Base-by-base conservation (phyloP, 2,888 invertebrate species). In the Melieria crassipennis region DNA sequence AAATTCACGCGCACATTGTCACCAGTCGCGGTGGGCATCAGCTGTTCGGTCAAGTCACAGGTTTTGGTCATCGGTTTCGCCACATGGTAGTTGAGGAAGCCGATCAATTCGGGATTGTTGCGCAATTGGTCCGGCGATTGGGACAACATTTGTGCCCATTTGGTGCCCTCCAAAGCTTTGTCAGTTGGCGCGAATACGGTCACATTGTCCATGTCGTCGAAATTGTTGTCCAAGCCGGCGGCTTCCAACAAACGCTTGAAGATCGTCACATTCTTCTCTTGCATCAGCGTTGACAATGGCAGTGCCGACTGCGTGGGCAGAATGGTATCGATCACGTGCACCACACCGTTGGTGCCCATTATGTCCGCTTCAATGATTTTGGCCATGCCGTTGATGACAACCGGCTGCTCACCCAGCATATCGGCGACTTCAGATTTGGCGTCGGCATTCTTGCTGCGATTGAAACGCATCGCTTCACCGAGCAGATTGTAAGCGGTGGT, bases 271-370 rank as follows among this genome's bases (percentile, higher is more conserved):
- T 91, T 91, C 75, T 90, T 89, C 70, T 89, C 88, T 69, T 89
- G 86, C 76, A 92, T 87, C 5, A 91, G 87, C 16, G 84, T 81
- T 45, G 84, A 83, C 61, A 87, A 79, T 4, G 87, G 86, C 63
- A 86, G 73, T 0, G 86, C 86, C 42, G 90, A 89, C 74, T 91
- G 89, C 0, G 92, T 92, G 67, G 92, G 88, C 60, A 93, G 82
- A 45, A 93, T 89, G 4, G 89, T 88, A 78, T 93, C 92, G 75
- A 93, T 89, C 46, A 91, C 87, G 82, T 93, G 92, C 46, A 93
- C 81, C 3, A 93, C 92, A n/a, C 93, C 93, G 84, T 93, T 92
- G 3, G 90, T 91, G 10, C 89, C 92, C 85, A 93, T 89, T 47
- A 90, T 86, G 81, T 93, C 93, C 4, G 87, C 83, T 70, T 88